Evolutionary conservation across 2,888 invertebrate species (phyloP).

Genomic region (Lasioglossum vierecki): DNA sequence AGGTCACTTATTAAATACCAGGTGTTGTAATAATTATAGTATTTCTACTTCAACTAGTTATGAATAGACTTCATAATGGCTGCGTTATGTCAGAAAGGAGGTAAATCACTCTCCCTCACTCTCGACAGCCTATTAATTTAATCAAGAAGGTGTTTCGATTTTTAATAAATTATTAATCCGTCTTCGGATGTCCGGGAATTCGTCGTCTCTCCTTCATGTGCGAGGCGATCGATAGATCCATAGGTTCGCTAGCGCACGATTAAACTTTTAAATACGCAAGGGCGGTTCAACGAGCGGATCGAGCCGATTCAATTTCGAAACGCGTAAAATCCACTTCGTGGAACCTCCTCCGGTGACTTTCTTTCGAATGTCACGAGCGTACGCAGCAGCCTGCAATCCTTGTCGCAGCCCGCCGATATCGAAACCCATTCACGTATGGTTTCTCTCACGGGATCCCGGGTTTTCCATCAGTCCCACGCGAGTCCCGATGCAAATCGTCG

Average conservation of each 20-base stretch:
- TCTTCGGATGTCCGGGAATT: neutral
- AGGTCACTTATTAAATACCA: neutral
- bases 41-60: neutral
- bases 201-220: neutral
- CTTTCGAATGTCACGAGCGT: constrained; percentile 26
- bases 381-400: constrained; percentile 10
- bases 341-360: neutral
- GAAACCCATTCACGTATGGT: constrained; percentile 65
- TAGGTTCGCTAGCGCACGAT: neutral
- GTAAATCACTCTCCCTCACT: neutral
- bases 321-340: neutral
- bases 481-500: constrained; percentile 51
- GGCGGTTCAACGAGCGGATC: neutral
- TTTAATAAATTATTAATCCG: neutral
- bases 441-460: constrained; percentile 51
- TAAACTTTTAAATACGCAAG: neutral
- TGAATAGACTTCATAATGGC: neutral
- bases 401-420: constrained; percentile 36
- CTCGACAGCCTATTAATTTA: neutral
- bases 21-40: neutral
- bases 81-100: neutral
- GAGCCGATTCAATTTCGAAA: constrained; percentile 3
- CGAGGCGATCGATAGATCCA: neutral
- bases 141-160: too few relatives aligned
- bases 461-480: constrained; percentile 53